These are phyloP conservation scores for Anarrhichthys ocellatus DNA, from an alignment of 2,113 vertebrate genomes.

Conservation along the genomic window DNA sequence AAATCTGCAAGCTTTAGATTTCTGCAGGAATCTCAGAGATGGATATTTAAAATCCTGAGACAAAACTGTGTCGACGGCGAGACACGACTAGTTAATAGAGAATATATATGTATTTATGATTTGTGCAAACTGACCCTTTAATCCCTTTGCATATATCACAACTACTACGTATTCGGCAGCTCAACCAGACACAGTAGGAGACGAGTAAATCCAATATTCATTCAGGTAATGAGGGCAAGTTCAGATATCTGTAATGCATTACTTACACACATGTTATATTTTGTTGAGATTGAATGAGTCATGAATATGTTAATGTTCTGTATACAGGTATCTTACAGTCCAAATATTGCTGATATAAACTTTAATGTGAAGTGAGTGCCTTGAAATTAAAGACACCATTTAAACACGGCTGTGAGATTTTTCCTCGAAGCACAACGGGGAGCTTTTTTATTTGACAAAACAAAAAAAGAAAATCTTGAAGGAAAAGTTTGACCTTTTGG, in stretches of 20 bases:
- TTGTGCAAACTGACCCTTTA: neutral
- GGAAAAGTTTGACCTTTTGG: neutral
- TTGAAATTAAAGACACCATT: constrained; percentile 27
- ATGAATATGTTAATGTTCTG: neutral
- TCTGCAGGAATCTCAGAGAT: no score
- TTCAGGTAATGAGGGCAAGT: neutral
- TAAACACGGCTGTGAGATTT: neutral
- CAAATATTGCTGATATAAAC: constrained; percentile 1
- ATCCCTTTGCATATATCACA: neutral
- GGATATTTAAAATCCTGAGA: no score
- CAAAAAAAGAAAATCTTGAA: neutral
- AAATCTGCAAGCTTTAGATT: no score
- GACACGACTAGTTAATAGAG: no score
- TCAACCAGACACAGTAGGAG: neutral
- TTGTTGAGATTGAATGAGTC: neutral
- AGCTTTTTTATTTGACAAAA: neutral
- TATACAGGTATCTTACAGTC: neutral
- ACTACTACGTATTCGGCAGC: neutral
- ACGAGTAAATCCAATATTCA: neutral
- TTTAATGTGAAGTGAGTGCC: neutral
- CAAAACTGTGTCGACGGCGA: no score
- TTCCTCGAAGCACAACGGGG: neutral
- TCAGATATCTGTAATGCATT: neutral
- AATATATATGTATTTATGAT: neutral
- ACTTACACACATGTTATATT: neutral